Base-by-base conservation (phyloP, 1,140 invertebrate genomes). In the Penaeus vannamei region DNA sequence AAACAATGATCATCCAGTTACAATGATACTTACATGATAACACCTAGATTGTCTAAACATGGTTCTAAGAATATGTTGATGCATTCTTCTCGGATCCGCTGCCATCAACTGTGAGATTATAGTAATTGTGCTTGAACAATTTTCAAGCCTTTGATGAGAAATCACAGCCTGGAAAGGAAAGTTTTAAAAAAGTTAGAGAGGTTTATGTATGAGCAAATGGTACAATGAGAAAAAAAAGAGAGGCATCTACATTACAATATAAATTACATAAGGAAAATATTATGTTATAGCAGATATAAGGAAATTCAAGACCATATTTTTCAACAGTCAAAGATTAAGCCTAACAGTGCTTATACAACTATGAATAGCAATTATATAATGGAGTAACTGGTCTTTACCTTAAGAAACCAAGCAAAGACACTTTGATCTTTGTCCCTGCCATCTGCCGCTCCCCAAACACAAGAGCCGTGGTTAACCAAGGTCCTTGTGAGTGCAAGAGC, bases 401-500 rank as follows among this genome's bases (percentile, higher is more conserved):
- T 91, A 72, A 91, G 87, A 36, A 91, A 86, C 86, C 87, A 86
- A 60, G 90, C 84, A 60, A 90, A 87, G 53, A 87, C 90, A 19
- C 85, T 84, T 60, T 87, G 90, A 80, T 89, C 85, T 91, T 92
- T 90, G 62, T 90, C 85, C 20, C 76, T 86, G 23, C 87, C 83
- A 72, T 81, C 80, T 20, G 86, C 90, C 82, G 79, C 90, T 66
- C 90, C 90, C 93, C 93, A 93, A 19, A 93, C 92, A 3, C 91
- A 91, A 4, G 93, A 92, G 0, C 93, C 93, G 29, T 90, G 85
- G 86, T 93, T 93, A n/a, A 93, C 86, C 0, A 93, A 90, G 19
- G 92, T 87, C 26, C 92, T 90, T 1, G 92, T 93, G 17, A 93
- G 91, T 26, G 92, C 91, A 23, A 92, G 84, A 62, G 91, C 91